These are phyloP conservation scores for Ommatoiulus sabulosus DNA, from an alignment of 2,888 invertebrate genomes.

Conservation along the genomic window DNA sequence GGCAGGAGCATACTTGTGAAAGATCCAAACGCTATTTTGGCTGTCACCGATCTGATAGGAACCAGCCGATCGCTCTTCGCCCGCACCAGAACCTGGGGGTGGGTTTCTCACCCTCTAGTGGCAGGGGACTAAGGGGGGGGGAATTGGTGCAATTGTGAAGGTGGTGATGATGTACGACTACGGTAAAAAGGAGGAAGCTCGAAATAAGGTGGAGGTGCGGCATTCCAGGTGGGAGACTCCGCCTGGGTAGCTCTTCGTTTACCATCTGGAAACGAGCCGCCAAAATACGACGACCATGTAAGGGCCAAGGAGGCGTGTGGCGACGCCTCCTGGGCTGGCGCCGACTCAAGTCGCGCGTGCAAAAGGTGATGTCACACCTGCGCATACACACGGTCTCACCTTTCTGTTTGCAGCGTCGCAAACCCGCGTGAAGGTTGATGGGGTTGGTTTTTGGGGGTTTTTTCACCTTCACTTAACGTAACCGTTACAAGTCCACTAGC, in stretches of 20 bases:
- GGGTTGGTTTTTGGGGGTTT: not conserved
- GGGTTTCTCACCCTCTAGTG: not conserved
- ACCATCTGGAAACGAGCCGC: not conserved
- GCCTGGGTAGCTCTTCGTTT: not conserved
- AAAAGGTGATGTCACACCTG: slow-evolving; percentile 52
- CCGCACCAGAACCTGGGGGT: not conserved
- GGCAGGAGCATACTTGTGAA: slow-evolving; percentile 52
- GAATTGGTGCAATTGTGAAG: not conserved
- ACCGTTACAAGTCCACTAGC: not conserved
- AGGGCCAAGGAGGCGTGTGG: slow-evolving; percentile 22
- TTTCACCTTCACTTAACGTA: not conserved
- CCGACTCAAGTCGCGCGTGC: not conserved
- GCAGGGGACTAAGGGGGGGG: not conserved
- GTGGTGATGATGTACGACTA: not conserved
- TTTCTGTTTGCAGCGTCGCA: slow-evolving; percentile 33
- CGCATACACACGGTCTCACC: slow-evolving; percentile 14
- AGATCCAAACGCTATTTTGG: slow-evolving; percentile 53
- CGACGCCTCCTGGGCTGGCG: not conserved
- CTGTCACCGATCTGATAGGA: slow-evolving; percentile 48
- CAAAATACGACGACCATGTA: slow-evolving; percentile 25
- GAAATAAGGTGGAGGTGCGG: not conserved
- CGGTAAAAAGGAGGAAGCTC: not conserved
- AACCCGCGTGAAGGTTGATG: slow-evolving; percentile 9
- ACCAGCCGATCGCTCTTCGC: slow-evolving; percentile 19
- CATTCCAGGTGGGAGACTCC: slow-evolving; percentile 31